phyloP scores from a whole-genome alignment of 2,888 invertebrate genomes.

The Lithophane leautieri region DNA sequence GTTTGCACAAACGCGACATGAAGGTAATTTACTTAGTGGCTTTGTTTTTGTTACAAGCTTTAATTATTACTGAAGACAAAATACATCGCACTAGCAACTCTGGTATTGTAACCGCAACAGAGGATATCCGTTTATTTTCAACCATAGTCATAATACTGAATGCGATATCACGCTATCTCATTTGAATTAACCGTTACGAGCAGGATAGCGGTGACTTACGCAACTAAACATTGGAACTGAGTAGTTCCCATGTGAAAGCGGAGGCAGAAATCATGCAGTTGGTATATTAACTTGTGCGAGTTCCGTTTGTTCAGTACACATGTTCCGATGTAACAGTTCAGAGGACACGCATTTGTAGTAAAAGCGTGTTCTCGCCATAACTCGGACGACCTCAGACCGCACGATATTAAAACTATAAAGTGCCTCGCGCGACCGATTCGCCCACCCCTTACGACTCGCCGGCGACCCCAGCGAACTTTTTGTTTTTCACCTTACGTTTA shows the following conservation, averaged over 20 bases:
- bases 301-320: conserved; percentile 70
- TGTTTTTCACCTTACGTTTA: conserved; percentile 75
- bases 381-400: conserved; percentile 80
- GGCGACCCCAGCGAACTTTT: conserved; percentile 71
- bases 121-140: conserved; percentile 51
- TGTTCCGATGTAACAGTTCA: conserved; percentile 69
- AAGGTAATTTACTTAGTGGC: conserved; percentile 64
- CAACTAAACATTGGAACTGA: conserved; percentile 47
- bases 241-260: conserved; percentile 37
- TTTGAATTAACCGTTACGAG: conserved; percentile 58
- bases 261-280: conserved; percentile 68
- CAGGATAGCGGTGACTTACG: conserved; percentile 53
- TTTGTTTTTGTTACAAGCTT: conserved; percentile 63
- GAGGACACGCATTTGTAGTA: conserved; percentile 82
- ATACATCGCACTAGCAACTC: conserved; percentile 53
- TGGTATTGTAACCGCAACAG: conserved; percentile 69
- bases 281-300: conserved; percentile 70
- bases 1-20: conserved; percentile 64
- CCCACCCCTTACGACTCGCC: conserved; percentile 70
- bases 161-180: conserved; percentile 53
- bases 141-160: conserved; percentile 55
- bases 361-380: conserved; percentile 82
- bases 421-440: conserved; percentile 82
- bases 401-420: conserved; percentile 90
- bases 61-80: conserved; percentile 65